These are phyloP conservation scores for Eretmocerus hayati DNA, from an alignment of 2,888 invertebrate genomes.

Conservation along the genomic window DNA sequence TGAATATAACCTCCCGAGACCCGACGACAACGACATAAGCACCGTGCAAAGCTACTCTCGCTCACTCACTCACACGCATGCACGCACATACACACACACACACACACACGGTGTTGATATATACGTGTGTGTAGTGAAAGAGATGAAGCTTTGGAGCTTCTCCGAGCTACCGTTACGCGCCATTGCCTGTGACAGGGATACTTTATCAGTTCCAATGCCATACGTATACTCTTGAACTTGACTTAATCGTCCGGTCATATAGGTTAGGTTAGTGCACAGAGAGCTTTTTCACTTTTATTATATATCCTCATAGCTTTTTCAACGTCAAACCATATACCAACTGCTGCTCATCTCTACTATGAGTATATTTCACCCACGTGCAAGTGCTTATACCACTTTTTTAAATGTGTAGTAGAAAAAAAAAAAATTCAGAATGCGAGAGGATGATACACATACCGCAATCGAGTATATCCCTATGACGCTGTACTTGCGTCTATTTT, in stretches of 20 bases:
- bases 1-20: no score
- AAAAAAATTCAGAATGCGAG: no score
- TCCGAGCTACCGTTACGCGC: slow-evolving; percentile 33
- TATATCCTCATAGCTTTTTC: slow-evolving; percentile 16
- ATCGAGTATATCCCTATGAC: no score
- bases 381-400: background rate
- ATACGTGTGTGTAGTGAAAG: background rate
- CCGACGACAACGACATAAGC: no score
- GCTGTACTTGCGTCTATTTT: no score
- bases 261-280: slow-evolving; percentile 3
- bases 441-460: no score
- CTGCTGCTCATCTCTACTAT: background rate
- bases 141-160: no score
- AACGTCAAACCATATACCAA: slow-evolving; percentile 6
- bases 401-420: background rate
- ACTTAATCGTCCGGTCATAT: slow-evolving; percentile 14
- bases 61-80: no score
- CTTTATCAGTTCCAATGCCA: slow-evolving; percentile 31
- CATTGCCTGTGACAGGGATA: slow-evolving; percentile 37
- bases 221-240: slow-evolving; percentile 1
- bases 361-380: background rate
- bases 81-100: no score
- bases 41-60: no score
- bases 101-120: no score
- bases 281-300: slow-evolving; percentile 7